Percentiles rank a stretch among this genome's conserved stretches.
Evolutionary conservation across 2,113 vertebrate genomes (phyloP).

Genomic region (Scomber japonicus): DNA sequence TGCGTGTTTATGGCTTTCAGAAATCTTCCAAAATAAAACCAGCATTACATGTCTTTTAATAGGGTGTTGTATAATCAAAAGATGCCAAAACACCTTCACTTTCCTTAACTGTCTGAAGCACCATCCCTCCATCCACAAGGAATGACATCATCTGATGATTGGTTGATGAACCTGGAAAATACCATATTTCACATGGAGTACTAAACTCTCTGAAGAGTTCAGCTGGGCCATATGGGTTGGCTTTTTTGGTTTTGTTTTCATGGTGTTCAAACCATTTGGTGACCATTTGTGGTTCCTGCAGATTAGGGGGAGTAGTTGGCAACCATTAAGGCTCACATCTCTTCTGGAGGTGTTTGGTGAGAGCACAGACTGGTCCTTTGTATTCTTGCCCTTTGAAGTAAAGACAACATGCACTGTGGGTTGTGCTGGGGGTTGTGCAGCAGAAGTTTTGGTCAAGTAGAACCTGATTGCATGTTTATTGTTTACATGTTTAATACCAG

Average conservation of each 20-base stretch:
- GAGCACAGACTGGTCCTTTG: not conserved
- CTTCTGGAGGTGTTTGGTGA: not conserved
- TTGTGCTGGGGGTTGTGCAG: not conserved
- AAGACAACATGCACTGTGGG: not conserved
- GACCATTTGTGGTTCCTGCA: constrained; percentile 11
- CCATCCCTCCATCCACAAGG: constrained; percentile 13
- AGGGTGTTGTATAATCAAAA: constrained; percentile 21
- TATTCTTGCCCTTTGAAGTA: not conserved
- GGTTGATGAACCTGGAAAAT: constrained; percentile 35
- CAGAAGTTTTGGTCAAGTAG: not conserved
- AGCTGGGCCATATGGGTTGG: not conserved
- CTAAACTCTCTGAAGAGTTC: not conserved
- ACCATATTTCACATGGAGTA: not conserved
- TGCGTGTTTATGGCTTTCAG: constrained; percentile 9
- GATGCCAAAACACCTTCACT: constrained; percentile 49
- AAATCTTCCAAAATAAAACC: constrained; percentile 14
- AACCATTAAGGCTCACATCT: not conserved
- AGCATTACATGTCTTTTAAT: constrained; percentile 37
- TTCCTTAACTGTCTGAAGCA: constrained; percentile 1
- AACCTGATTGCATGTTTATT: not conserved
- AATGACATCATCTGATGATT: constrained; percentile 44
- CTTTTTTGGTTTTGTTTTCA: constrained; percentile 10
- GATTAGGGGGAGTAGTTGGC: not conserved
- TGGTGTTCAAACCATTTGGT: constrained; percentile 34
- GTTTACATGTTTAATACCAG: not conserved